These are phyloP conservation scores for Saguinus imperator DNA, from an alignment of 2,113 vertebrate species.

Conservation along the genomic window DNA sequence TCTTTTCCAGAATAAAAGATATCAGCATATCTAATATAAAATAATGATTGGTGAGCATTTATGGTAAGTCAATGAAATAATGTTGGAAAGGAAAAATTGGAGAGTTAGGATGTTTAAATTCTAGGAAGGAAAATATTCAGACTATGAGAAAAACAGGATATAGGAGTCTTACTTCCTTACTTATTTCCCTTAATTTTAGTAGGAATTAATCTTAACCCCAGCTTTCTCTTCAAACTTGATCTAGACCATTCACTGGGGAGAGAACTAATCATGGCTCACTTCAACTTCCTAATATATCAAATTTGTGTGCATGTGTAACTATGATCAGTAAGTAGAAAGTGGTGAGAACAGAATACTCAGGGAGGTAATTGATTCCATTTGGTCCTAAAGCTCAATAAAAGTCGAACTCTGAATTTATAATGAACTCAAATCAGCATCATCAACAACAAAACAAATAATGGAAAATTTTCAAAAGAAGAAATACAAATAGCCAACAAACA, in stretches of 20 bases:
- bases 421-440: too few relatives aligned
- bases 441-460: too few relatives aligned
- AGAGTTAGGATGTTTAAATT: background rate
- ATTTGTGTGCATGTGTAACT: background rate
- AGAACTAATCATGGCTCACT: background rate
- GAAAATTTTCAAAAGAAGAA: too few relatives aligned
- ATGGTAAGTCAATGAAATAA: background rate
- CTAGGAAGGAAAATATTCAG: background rate
- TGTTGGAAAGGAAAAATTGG: background rate
- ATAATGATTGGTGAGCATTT: background rate
- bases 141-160: background rate
- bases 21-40: conserved; percentile 1
- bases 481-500: too few relatives aligned
- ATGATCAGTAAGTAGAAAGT: background rate
- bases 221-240: background rate
- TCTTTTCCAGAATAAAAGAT: background rate
- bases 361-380: background rate
- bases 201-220: background rate
- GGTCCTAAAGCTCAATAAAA: background rate
- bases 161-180: background rate
- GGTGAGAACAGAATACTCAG: background rate
- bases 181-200: conserved; percentile 42
- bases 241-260: background rate
- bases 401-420: background rate
- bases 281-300: background rate